A percentile compares a stretch with the other conserved stretches of the same genome.
phyloP scores from a whole-genome alignment of 2,113 vertebrate species.

The Diglossa brunneiventris region DNA sequence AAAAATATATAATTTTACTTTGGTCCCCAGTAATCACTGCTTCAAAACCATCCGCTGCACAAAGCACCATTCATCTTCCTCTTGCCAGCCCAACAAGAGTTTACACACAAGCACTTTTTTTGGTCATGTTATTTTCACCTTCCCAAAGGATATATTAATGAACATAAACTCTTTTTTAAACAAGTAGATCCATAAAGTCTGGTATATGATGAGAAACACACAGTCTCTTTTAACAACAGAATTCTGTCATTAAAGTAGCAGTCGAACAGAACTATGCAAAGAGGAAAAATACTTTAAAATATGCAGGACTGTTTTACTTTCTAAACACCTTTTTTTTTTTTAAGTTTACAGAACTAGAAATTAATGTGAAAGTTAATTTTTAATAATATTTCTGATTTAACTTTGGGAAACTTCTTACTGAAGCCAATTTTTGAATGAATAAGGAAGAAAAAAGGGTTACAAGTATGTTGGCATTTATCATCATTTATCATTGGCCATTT shows the following conservation, averaged over 20 bases:
- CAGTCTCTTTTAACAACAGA: background rate
- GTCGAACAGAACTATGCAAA: background rate
- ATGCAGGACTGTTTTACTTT: background rate
- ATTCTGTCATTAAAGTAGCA: background rate
- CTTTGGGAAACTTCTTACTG: background rate
- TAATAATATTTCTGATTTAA: background rate
- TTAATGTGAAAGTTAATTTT: background rate
- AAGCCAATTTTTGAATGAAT: background rate
- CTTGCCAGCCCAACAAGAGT: background rate
- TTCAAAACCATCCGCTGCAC: background rate
- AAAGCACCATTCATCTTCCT: background rate
- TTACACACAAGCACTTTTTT: background rate
- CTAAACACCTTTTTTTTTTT: background rate
- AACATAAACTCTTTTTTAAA: background rate
- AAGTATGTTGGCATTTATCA: background rate
- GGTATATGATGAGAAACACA: background rate
- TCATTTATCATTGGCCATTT: background rate
- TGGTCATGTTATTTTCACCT: background rate
- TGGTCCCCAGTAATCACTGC: background rate
- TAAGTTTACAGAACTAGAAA: background rate
- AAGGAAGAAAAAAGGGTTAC: background rate
- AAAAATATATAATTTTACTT: background rate
- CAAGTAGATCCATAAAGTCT: background rate
- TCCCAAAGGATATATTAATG: background rate
- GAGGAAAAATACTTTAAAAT: background rate